A percentile compares a stretch with the other conserved stretches of the same genome.
Evolutionary conservation across 2,888 invertebrate species (phyloP).

Genomic region (Dugesia japonica): DNA sequence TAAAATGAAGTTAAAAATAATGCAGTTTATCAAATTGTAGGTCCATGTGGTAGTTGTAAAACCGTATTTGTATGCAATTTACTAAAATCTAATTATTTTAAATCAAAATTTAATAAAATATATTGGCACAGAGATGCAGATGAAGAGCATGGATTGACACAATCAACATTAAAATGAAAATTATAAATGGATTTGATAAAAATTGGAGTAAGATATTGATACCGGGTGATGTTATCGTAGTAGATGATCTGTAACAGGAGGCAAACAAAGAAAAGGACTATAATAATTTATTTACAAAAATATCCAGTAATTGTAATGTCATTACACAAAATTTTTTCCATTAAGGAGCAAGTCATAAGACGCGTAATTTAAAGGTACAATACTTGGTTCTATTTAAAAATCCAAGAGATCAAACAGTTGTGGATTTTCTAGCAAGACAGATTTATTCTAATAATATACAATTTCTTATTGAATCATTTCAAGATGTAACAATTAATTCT

Average conservation of each 20-base stretch:
- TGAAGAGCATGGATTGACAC: too few species aligned
- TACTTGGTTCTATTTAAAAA: neutral
- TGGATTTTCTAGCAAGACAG: neutral
- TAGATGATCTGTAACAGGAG: neutral
- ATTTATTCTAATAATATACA: neutral
- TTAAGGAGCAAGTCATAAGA: neutral
- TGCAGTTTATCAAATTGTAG: too few species aligned
- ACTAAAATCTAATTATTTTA: too few species aligned
- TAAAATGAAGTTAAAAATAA: too few species aligned
- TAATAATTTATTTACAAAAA: conserved; percentile 10
- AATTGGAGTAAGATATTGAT: neutral
- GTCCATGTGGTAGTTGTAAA: too few species aligned
- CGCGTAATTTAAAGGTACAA: neutral
- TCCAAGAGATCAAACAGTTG: neutral
- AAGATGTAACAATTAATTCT: too few species aligned
- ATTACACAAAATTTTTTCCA: neutral
- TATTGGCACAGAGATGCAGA: too few species aligned
- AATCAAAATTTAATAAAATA: too few species aligned
- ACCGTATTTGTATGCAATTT: too few species aligned
- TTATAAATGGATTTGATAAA: neutral
- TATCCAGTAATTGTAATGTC: neutral
- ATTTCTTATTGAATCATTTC: too few species aligned
- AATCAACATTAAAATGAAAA: neutral
- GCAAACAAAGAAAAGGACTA: neutral
- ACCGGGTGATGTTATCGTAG: neutral